Evolutionary conservation across 1,140 invertebrate species (phyloP).

Genomic region (Whitmania pigra): DNA sequence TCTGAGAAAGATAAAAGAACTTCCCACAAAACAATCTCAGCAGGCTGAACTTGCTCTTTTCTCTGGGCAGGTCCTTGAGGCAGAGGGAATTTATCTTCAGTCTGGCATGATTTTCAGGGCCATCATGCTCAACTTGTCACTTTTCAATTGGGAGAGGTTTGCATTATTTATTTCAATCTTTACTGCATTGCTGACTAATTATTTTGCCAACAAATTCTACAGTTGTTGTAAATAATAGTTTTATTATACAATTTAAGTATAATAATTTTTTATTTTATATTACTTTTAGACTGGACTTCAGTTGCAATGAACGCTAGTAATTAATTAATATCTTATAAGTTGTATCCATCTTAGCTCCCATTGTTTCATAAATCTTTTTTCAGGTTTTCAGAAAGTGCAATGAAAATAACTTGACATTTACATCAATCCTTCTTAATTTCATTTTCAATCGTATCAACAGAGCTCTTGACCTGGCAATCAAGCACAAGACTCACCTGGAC

Average conservation of each 20-base stretch:
- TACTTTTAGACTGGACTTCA: too few relatives aligned
- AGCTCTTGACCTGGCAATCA: constrained; percentile 68
- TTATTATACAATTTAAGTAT: too few relatives aligned
- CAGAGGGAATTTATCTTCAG: constrained; percentile 67
- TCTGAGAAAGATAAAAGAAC: constrained; percentile 64
- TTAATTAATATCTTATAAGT: too few relatives aligned
- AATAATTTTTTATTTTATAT: too few relatives aligned
- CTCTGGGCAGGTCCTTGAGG: constrained; percentile 62
- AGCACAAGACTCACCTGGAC: constrained; percentile 63
- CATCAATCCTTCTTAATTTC: neutral
- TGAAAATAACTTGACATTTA: too few relatives aligned
- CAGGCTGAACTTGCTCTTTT: constrained; percentile 68
- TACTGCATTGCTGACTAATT: too few relatives aligned
- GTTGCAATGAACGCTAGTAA: too few relatives aligned
- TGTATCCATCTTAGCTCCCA: too few relatives aligned
- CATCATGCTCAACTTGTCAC: constrained; percentile 63
- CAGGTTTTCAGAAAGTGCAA: too few relatives aligned
- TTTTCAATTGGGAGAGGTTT: constrained; percentile 71
- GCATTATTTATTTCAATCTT: neutral
- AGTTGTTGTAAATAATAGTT: too few relatives aligned
- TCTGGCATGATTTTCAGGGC: constrained; percentile 62
- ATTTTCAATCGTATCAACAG: constrained; percentile 40
- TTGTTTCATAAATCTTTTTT: too few relatives aligned
- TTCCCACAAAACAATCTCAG: constrained; percentile 50
- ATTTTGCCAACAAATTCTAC: too few relatives aligned